Base-by-base conservation (phyloP, 2,888 invertebrate genomes). In the Neoascia interrupta region DNA sequence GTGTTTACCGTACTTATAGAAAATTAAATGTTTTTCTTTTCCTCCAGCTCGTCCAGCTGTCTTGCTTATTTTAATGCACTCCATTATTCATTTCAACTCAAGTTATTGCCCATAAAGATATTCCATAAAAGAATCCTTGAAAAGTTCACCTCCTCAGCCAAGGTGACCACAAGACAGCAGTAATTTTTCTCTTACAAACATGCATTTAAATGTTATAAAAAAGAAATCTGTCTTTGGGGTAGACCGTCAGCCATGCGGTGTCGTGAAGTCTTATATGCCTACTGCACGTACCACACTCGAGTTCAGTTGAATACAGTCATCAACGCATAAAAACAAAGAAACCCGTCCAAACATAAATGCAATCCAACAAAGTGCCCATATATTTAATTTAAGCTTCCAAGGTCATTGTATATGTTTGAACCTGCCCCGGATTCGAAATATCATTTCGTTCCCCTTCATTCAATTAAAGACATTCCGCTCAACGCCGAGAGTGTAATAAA, bases 291-390 rank as follows among this genome's bases (percentile, higher is more conserved):
- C 34, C 11, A 11, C 13, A 34, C 1, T 21, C 8, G 19, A 19
- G n/a, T 34, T 13, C 11, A n/a, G 36, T n/a, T n/a, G 11, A 36
- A 37, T 13, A 37, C 11, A 11, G 15, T 13, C 13, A 1, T 6
- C 31, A 31, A 21, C 13, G 16, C 6, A 31, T n/a, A 10, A 45
- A 11, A 18, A 39, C 11, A 15, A 56, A 37, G 31, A 18, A 3
- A 1, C 3, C 18, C 11, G n/a, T 8, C 10, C 21, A 16, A 6
- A 10, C 1, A 26, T 10, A 51, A 58, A 61, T 49, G 49, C 39
- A 63, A 28, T 63, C 31, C 49, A 13, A 13, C 28, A 60, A 47
- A 47, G 61, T 61, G 49, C 49, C 13, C 37, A 49, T 61, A 63
- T 51, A 63, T 51, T 61, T 18, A 11, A 61, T 37, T 47, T 47